Conservation (phyloP, 92 coral and sea anemone genomes). For the Epizoanthus illoricatus region DNA sequence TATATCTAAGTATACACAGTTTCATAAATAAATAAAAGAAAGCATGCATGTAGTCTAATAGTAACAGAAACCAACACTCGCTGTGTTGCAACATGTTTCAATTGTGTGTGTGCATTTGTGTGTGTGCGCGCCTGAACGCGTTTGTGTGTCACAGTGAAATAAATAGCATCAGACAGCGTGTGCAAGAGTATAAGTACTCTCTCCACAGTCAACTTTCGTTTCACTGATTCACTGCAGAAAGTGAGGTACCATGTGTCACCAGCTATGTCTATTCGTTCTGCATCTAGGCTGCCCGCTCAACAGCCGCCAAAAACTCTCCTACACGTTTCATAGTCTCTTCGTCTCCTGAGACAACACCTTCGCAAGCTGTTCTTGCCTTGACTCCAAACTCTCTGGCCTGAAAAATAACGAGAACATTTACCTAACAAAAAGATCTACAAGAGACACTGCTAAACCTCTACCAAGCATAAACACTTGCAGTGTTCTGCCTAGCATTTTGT, state of each 20-base stretch:
- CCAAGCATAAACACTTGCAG: background rate
- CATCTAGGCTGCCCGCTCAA: conserved; percentile 50
- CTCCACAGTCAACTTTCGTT: background rate
- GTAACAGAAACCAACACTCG: background rate
- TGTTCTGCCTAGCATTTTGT: too few relatives aligned
- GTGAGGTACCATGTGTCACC: background rate
- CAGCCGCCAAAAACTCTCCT: conserved; percentile 67
- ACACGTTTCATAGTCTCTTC: conserved; percentile 63
- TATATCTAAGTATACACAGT: background rate
- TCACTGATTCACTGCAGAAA: background rate
- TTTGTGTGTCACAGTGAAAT: too few relatives aligned
- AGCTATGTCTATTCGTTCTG: background rate
- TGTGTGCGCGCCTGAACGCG: background rate
- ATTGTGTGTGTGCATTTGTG: background rate
- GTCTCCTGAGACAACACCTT: conserved; percentile 85
- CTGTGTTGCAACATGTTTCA: background rate
- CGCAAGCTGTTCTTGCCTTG: conserved; percentile 88
- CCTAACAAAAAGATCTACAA: background rate
- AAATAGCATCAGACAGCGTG: too few relatives aligned
- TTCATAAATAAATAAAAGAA: too few relatives aligned
- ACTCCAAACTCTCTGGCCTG: conserved; percentile 84
- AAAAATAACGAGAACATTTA: background rate
- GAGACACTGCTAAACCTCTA: background rate
- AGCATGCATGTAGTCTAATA: background rate
- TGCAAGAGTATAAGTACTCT: too few relatives aligned